phyloP scores from a whole-genome alignment of 2,888 invertebrate species.

The Cerastis rubricosa region DNA sequence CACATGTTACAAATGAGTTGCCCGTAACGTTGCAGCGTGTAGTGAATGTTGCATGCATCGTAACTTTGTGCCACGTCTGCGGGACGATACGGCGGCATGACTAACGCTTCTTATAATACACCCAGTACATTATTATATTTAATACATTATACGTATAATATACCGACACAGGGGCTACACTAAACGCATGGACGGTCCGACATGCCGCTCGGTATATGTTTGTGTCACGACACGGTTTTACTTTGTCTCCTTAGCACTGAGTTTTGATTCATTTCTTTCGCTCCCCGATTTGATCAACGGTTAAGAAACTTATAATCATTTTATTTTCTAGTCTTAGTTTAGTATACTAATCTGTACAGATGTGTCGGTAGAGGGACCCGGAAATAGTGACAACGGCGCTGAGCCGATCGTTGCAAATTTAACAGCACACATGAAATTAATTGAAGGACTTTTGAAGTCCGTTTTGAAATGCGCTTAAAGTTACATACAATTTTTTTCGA shows the following conservation, averaged over 20 bases:
- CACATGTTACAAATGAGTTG: constrained; percentile 30
- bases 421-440: neutral
- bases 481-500: neutral
- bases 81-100: constrained; percentile 40
- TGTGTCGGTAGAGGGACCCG: constrained; percentile 38
- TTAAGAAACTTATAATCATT: constrained; percentile 31
- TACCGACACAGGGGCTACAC: constrained; percentile 50
- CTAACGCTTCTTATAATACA: constrained; percentile 62
- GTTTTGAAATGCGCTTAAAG: neutral
- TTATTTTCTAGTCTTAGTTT: constrained; percentile 59
- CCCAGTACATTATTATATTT: constrained; percentile 59
- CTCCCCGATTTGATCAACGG: constrained; percentile 34
- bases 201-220: constrained; percentile 38
- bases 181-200: constrained; percentile 58
- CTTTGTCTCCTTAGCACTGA: constrained; percentile 58
- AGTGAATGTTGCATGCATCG: constrained; percentile 59
- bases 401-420: neutral
- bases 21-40: constrained; percentile 33
- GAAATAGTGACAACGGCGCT: neutral
- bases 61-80: neutral
- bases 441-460: too few species aligned
- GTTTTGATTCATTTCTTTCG: constrained; percentile 49
- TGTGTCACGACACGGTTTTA: constrained; percentile 61
- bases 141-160: constrained; percentile 57
- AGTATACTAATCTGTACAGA: constrained; percentile 58